phyloP scores from a whole-genome alignment of 2,113 vertebrate species.

The Clarias gariepinus region DNA sequence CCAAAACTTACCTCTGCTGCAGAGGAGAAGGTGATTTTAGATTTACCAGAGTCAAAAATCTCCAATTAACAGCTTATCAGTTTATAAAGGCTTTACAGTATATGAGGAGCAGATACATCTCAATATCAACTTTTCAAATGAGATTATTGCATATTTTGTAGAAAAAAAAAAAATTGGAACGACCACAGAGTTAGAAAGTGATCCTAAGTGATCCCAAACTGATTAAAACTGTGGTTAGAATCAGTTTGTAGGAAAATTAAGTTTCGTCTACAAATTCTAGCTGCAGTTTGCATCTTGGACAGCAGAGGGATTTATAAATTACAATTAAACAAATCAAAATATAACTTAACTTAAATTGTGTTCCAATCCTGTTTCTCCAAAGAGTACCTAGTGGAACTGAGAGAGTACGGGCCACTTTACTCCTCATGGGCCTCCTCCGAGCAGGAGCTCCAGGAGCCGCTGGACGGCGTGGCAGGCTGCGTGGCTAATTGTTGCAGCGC shows the following conservation, averaged over 20 bases:
- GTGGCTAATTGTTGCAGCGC: slow-evolving; percentile 82
- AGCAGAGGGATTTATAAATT: not conserved
- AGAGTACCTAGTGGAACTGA: slow-evolving; percentile 93
- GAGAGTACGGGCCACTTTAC: slow-evolving; percentile 90
- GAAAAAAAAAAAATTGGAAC: too few species aligned
- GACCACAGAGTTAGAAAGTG: too few species aligned
- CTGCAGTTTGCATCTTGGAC: not conserved
- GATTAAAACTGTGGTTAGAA: not conserved
- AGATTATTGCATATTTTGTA: too few species aligned
- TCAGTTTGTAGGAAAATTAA: not conserved
- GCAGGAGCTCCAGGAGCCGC: slow-evolving; percentile 81
- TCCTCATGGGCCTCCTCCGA: slow-evolving; percentile 87
- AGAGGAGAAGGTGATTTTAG: too few species aligned
- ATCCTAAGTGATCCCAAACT: too few species aligned
- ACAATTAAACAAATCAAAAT: not conserved
- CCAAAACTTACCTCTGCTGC: too few species aligned
- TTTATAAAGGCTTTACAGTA: too few species aligned
- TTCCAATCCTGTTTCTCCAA: not conserved
- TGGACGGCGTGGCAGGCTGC: slow-evolving; percentile 86
- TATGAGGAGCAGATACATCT: too few species aligned
- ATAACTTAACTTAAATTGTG: not conserved
- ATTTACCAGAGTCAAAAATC: too few species aligned
- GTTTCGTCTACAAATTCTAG: not conserved
- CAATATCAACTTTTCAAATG: too few species aligned
- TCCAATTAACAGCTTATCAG: too few species aligned